Base-by-base conservation (phyloP, 2,888 invertebrate species). In the Thymelicus lineola region DNA sequence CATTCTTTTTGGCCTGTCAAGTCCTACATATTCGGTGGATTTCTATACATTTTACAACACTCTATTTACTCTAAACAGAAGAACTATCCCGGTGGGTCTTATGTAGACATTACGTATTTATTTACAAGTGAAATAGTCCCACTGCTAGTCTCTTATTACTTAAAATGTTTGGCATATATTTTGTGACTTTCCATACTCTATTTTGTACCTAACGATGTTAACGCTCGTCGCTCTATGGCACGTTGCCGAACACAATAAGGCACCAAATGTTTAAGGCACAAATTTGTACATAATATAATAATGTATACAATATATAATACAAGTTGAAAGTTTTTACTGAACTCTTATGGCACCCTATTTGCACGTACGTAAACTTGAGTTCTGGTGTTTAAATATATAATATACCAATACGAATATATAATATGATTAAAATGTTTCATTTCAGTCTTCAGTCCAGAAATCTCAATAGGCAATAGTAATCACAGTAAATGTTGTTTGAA, bases 361-460 rank as follows among this genome's bases (percentile, higher is more conserved):
- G 86, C 86, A 88, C 80, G 82, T 83, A 84, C 83, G 77, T 77
- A 76, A 79, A 76, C 81, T 77, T 84, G 85, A 87, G 86, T 83
- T 80, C 83, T 80, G 67, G 53, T 62, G 62, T 62, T 80, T 80
- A 77, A 76, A 78, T 77, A 79, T 76, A 73, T 69, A 71, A 68
- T 66, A 70, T 70, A 72, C 71, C 64, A 67, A 73, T 82, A 86
- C 78, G 75, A 77, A 81, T 82, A 79, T 72, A 77, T 75, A 77
- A 76, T 71, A 72, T 48, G 28, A 46, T 62, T 74, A 77, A 76
- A 74, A 78, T 74, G 75, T 82, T 84, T 85, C 83, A 81, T 82
- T 83, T 91, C 92, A 93, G 93, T 93, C 91, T 92, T 92, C 87
- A 78, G 85, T 87, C 88, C 89, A 90, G 87, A 92, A 92, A 92